Percentiles rank a stretch among this genome's conserved stretches.
Conservation (phyloP, 2,113 vertebrate species). For the Rallus limicola region DNA sequence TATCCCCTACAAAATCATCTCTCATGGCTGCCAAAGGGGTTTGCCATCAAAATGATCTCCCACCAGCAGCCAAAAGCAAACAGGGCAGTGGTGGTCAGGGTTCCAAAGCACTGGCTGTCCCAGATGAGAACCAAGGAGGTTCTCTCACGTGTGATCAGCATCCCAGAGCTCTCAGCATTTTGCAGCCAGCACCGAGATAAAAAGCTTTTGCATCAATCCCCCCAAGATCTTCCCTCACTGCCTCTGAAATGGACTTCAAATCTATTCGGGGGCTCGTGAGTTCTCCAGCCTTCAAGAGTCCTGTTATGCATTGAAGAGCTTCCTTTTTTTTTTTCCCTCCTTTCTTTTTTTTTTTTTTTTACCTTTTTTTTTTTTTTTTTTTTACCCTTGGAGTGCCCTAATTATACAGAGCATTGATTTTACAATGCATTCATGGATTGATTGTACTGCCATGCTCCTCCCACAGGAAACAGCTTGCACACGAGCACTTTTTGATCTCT, state of each 20-base stretch:
- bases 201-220: background rate
- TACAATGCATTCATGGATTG: constrained; percentile 91
- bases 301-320: constrained; percentile 65
- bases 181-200: background rate
- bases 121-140: background rate
- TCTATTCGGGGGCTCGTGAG: background rate
- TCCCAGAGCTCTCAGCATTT: background rate
- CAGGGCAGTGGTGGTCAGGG: background rate
- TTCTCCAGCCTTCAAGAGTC: constrained; percentile 65
- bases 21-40: background rate
- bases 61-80: background rate
- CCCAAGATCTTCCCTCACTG: background rate
- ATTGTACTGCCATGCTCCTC: constrained; percentile 84
- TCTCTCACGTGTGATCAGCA: background rate
- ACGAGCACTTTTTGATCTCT: constrained; percentile 75
- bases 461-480: constrained; percentile 80
- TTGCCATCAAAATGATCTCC: background rate
- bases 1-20: background rate
- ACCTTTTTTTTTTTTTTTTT: constrained; percentile 73
- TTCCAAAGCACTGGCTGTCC: background rate
- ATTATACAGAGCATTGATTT: constrained; percentile 97
- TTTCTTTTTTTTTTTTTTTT: background rate
- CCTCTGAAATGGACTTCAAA: background rate
- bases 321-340: constrained; percentile 46
- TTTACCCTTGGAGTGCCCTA: constrained; percentile 93